Evolutionary conservation across 2,113 vertebrate genomes (phyloP), one percentile per base, ranked within the genome.

Genomic region (Oenanthe melanoleuca): DNA sequence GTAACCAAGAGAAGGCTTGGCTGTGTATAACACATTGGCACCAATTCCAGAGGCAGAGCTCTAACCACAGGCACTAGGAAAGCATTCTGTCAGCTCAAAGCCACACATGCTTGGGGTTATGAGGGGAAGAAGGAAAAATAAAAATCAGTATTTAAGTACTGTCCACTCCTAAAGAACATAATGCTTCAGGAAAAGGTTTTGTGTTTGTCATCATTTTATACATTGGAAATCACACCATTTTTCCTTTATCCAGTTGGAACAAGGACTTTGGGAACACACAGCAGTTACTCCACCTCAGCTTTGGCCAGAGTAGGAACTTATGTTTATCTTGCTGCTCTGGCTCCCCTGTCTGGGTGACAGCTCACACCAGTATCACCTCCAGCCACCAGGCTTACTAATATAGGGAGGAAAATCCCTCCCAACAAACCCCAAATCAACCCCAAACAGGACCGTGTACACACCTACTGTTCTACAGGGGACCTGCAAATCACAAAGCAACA

Each of bases 241-340:
- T 60, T 44, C 66, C 28, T 60, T 56, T 24, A 61, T 9, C 38
- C 56, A 92, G 26, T 14, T 50, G 23, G 45, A 81, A 65, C 11
- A 60, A 24, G 29, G n/a, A 33, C 55, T 83, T 80, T 7, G 56
- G 52, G 64, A 77, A 60, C 11, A 15, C 18, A 59, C 0, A 81
- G 23, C 19, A 88, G 34, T 53, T 64, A 80, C 56, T 55, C 9
- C 52, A 81, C 52, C 4, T 57, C 69, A 90, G 80, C 60, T 88
- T 42, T 60, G 75, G 52, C 64, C 87, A 83, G 42, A 96, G 25
- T 47, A 92, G 78, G 13, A 95, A 28, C 31, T 91, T 93, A 57
- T 77, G 42, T 74, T 86, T 82, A 83, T 50, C 63, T 74, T 59
- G 44, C 21, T 75, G 21, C 73, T 78, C 74, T 55, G 49, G 16